A percentile compares a stretch with the other conserved stretches of the same genome.
Conservation (phyloP, 1,140 invertebrate species). For the Laodelphax striatellus region DNA sequence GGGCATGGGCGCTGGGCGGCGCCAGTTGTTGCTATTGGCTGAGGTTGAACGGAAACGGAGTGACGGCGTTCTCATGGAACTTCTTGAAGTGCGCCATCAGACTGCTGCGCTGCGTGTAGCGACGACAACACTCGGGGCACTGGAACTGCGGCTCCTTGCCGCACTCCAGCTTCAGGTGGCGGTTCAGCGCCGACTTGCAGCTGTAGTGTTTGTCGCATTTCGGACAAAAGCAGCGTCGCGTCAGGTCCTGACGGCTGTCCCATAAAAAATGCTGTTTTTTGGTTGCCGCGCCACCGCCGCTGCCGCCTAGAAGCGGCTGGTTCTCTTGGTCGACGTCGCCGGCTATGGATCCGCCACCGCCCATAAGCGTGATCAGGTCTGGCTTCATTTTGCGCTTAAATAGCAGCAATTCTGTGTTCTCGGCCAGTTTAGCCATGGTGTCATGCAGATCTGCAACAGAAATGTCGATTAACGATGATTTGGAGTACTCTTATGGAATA, state of each 20-base stretch:
- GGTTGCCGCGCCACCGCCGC: not conserved
- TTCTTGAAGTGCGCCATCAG: conserved; percentile 12
- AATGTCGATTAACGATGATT: too few relatives aligned
- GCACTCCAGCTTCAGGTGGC: conserved; percentile 33
- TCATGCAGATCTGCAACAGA: not conserved
- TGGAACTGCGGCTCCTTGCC: conserved; percentile 14
- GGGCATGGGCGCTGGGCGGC: too few relatives aligned
- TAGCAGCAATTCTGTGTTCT: not conserved
- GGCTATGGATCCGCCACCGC: not conserved
- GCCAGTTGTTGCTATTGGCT: too few relatives aligned
- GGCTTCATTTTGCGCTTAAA: not conserved
- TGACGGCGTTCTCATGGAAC: conserved; percentile 1
- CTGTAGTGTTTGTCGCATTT: conserved; percentile 32
- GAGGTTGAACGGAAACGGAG: too few relatives aligned
- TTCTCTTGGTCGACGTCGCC: not conserved
- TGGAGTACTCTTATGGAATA: too few relatives aligned
- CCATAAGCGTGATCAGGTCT: not conserved
- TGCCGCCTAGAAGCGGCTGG: not conserved
- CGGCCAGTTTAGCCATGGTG: not conserved
- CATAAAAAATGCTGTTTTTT: not conserved
- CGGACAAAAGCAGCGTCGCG: conserved; percentile 11
- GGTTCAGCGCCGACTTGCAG: conserved; percentile 32
- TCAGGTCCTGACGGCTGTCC: not conserved
- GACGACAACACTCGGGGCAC: conserved; percentile 10
- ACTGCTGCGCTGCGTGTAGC: conserved; percentile 13